These are phyloP conservation scores for Pantelozetes paolii DNA, from an alignment of 2,888 invertebrate genomes.

Conservation along the genomic window DNA sequence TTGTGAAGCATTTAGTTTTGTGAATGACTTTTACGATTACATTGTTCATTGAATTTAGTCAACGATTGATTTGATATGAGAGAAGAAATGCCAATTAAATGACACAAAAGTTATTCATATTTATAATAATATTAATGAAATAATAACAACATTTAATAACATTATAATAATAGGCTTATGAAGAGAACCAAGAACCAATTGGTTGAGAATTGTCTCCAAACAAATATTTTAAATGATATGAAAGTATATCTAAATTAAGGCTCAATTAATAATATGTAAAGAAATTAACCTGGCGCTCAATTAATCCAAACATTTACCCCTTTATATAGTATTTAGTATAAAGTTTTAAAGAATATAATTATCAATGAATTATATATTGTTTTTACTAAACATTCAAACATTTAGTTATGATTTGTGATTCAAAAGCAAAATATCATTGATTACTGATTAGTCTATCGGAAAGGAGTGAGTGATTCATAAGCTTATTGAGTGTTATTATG, in stretches of 20 bases:
- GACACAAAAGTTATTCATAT: background rate
- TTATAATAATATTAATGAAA: conserved; percentile 9
- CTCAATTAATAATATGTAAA: conserved; percentile 26
- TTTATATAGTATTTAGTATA: conserved; percentile 7
- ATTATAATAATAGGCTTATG: conserved; percentile 14
- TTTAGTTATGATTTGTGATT: conserved; percentile 14
- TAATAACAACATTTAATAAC: conserved; percentile 10
- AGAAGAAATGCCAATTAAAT: conserved; percentile 16
- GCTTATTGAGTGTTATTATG: conserved; percentile 4
- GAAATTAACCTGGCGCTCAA: conserved; percentile 34
- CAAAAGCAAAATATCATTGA: conserved; percentile 20
- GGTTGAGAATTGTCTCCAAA: background rate
- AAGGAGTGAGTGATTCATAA: conserved; percentile 23
- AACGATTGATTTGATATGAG: background rate
- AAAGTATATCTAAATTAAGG: conserved; percentile 13
- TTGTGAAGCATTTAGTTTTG: conserved; percentile 28
- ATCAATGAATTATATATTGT: background rate
- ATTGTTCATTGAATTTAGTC: conserved; percentile 22
- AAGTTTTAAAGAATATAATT: background rate
- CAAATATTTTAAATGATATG: background rate
- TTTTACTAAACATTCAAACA: background rate
- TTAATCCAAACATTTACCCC: conserved; percentile 13
- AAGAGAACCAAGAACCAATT: background rate
- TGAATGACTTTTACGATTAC: conserved; percentile 13
- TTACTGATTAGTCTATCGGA: background rate